phyloP scores from a whole-genome alignment of 2,113 vertebrate genomes.

The Corythoichthys intestinalis region DNA sequence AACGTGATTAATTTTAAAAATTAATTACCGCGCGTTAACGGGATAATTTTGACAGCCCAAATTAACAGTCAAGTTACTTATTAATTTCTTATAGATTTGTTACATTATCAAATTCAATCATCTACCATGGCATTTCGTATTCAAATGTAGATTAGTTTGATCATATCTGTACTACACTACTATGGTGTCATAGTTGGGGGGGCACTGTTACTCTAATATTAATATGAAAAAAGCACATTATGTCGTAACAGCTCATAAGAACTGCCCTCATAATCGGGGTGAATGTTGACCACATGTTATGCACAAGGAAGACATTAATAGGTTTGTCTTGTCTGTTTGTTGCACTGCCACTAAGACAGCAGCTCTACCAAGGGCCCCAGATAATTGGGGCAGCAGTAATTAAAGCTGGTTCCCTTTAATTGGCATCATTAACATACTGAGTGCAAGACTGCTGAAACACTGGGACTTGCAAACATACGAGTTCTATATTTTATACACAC shows the following conservation, averaged over 20 bases:
- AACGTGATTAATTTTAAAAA: no score
- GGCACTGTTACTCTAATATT: not conserved
- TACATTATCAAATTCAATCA: no score
- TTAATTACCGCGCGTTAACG: no score
- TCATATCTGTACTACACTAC: not conserved
- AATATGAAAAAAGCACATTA: constrained; percentile 1
- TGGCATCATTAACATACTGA: constrained; percentile 25
- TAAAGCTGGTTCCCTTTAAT: constrained; percentile 46
- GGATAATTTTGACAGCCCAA: no score
- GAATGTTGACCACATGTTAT: not conserved
- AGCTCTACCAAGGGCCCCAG: constrained; percentile 9
- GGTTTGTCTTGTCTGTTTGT: not conserved
- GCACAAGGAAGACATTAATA: not conserved
- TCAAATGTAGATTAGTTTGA: not conserved
- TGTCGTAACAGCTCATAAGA: constrained; percentile 10
- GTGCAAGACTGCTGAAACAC: constrained; percentile 31
- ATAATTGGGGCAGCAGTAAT: constrained; percentile 34
- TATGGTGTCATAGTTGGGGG: no score
- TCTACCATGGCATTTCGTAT: no score
- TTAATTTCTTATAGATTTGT: no score
- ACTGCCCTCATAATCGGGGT: constrained; percentile 13
- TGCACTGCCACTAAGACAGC: constrained; percentile 9
- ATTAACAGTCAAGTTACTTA: no score
- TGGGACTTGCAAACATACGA: constrained; percentile 6
- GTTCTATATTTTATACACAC: not conserved